These are phyloP conservation scores for Solenopsis invicta DNA, from an alignment of 1,140 invertebrate genomes.

Conservation along the genomic window DNA sequence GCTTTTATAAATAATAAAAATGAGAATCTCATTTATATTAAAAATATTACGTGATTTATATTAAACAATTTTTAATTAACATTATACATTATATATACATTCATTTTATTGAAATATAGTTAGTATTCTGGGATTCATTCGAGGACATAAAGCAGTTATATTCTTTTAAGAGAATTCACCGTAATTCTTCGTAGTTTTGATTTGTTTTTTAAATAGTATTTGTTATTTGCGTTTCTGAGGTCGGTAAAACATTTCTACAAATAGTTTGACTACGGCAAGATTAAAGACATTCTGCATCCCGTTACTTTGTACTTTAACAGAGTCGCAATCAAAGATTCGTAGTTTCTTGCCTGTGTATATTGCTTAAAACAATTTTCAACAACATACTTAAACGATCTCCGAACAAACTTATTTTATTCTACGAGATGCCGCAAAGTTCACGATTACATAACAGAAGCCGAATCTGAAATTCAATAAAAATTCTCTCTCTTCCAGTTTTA, in stretches of 20 bases:
- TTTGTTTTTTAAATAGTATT: constrained; percentile 4
- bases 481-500: constrained; percentile 12
- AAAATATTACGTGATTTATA: background rate
- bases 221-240: constrained; percentile 10
- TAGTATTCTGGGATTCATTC: background rate
- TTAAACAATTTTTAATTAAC: constrained; percentile 16
- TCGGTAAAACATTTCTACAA: constrained; percentile 3
- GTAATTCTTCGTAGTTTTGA: background rate
- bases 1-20: constrained; percentile 7
- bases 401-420: constrained; percentile 40
- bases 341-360: constrained; percentile 9
- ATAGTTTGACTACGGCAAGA: constrained; percentile 31
- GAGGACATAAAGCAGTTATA: background rate
- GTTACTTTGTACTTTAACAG: constrained; percentile 34
- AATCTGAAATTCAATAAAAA: constrained; percentile 43
- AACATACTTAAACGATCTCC: constrained; percentile 49
- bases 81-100: background rate
- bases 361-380: constrained; percentile 58
- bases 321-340: constrained; percentile 31
- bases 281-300: constrained; percentile 39
- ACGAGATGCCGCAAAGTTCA: constrained; percentile 14
- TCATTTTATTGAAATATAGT: background rate
- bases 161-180: background rate
- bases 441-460: constrained; percentile 43
- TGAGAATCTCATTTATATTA: background rate